These are phyloP conservation scores for Chaenodraco wilsoni DNA, from an alignment of 2,797 vertebrate species.

Conservation along the genomic window DNA sequence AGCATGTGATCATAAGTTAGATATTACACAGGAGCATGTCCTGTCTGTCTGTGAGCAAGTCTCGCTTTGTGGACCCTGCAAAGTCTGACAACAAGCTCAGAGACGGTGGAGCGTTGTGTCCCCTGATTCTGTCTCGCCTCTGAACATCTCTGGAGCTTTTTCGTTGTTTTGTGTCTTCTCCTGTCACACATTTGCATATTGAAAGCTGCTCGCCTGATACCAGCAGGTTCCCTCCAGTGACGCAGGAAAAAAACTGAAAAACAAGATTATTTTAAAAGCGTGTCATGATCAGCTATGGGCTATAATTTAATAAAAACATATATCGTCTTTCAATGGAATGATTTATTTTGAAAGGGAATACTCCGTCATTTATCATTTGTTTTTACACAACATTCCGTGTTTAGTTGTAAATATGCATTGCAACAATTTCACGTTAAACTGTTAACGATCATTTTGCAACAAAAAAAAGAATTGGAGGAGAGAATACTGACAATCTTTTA, in stretches of 20 bases:
- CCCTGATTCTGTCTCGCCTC: constrained; percentile 10
- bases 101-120: constrained; percentile 17
- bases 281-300: constrained; percentile 6
- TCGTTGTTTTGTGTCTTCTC: neutral
- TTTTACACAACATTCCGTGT: no score
- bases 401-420: no score
- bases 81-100: constrained; percentile 41
- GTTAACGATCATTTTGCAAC: no score
- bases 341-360: no score
- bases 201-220: constrained; percentile 40
- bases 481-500: no score
- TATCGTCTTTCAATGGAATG: no score
- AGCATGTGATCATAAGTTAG: constrained; percentile 35
- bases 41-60: constrained; percentile 14
- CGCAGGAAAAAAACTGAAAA: neutral
- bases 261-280: constrained; percentile 29
- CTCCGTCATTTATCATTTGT: no score
- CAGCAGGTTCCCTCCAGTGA: constrained; percentile 37
- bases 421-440: no score
- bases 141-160: constrained; percentile 33
- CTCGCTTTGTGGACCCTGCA: constrained; percentile 24
- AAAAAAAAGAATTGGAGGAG: no score
- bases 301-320: no score
- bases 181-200: constrained; percentile 20
- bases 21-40: constrained; percentile 12